phyloP scores from a whole-genome alignment of 2,113 vertebrate species.

The Gambusia affinis region DNA sequence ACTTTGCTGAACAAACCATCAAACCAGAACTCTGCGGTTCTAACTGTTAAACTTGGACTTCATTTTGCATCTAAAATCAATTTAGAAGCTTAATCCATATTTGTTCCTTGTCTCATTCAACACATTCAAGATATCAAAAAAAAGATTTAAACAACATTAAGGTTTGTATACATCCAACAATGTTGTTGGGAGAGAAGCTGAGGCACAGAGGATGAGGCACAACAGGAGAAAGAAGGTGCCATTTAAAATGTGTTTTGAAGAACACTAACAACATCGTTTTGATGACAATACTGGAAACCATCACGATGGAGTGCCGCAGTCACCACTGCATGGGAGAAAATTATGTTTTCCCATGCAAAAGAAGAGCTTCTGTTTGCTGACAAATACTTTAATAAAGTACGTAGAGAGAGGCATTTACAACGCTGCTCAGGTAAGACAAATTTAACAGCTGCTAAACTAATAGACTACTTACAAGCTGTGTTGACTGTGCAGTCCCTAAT shows the following conservation, averaged over 20 bases:
- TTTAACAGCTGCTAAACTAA: slow-evolving; percentile 34
- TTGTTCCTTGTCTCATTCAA: background rate
- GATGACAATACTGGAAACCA: too few species aligned
- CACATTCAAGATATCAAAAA: background rate
- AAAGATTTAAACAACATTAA: background rate
- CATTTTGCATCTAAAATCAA: background rate
- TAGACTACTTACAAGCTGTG: slow-evolving; percentile 13
- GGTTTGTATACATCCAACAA: too few species aligned
- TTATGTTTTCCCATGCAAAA: background rate
- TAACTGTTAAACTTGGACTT: background rate
- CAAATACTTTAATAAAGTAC: slow-evolving; percentile 30
- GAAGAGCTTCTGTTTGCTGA: slow-evolving; percentile 28
- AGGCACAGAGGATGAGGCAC: too few species aligned
- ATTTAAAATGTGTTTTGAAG: too few species aligned
- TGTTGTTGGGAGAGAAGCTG: too few species aligned
- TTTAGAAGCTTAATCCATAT: too few species aligned
- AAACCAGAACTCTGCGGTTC: background rate
- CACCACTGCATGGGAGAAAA: slow-evolving; percentile 9
- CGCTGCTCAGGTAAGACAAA: slow-evolving; percentile 16
- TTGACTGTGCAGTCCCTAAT: slow-evolving; percentile 16
- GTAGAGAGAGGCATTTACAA: slow-evolving; percentile 19
- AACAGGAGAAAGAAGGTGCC: too few species aligned
- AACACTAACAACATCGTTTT: too few species aligned
- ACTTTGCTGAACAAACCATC: background rate
- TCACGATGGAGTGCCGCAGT: slow-evolving; percentile 1